A percentile compares a stretch with the other conserved stretches of the same genome.
These are phyloP conservation scores for Lepidocolaptes lacrymiger DNA, from an alignment of 2,797 vertebrate genomes.

Conservation along the genomic window DNA sequence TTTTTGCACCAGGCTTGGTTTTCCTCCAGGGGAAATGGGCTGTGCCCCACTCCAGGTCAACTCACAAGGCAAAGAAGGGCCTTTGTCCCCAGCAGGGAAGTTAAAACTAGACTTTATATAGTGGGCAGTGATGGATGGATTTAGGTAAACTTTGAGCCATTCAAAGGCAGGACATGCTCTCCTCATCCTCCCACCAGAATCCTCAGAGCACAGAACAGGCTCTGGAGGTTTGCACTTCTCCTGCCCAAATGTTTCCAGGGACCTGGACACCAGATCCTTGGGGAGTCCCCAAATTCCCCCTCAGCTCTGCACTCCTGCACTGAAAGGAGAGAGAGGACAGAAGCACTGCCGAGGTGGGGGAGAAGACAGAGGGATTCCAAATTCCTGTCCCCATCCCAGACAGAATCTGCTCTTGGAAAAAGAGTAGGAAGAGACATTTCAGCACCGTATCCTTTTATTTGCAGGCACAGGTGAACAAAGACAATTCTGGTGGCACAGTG, in stretches of 20 bases:
- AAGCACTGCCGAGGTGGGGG: not conserved
- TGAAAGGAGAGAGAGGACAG: not conserved
- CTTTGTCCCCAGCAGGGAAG: not conserved
- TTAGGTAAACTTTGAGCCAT: not conserved
- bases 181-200: not conserved
- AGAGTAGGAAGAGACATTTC: not conserved
- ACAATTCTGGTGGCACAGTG: not conserved
- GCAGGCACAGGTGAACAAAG: not conserved
- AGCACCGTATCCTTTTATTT: not conserved
- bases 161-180: not conserved
- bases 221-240: rapidly evolving
- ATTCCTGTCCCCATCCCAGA: not conserved
- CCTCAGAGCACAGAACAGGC: rapidly evolving
- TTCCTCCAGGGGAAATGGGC: not conserved
- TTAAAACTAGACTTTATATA: not conserved
- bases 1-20: rapidly evolving
- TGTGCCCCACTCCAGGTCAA: not conserved
- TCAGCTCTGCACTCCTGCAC: rapidly evolving
- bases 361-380: not conserved
- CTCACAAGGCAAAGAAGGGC: not conserved
- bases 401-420: not conserved
- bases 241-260: too few relatives aligned
- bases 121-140: rapidly evolving
- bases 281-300: not conserved
- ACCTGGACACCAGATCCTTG: not conserved